Conservation (phyloP, 2,888 invertebrate species). For the Lycaena phlaeas region DNA sequence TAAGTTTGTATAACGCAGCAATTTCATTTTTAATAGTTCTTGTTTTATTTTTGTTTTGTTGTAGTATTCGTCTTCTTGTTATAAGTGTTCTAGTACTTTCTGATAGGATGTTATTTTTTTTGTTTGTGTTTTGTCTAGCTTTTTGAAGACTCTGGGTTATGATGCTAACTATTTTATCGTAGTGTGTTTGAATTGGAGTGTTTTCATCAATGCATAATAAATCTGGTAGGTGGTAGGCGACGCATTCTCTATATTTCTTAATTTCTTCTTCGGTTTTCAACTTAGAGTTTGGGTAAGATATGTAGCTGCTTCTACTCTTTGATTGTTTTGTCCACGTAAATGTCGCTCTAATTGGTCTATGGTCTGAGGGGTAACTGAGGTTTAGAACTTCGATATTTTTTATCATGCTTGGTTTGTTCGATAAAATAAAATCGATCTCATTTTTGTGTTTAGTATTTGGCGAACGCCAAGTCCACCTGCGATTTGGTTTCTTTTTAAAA, state of each 20-base stretch:
- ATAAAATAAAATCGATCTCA: not conserved
- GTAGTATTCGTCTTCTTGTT: not conserved
- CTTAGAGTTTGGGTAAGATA: too few relatives aligned
- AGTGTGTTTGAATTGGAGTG: not conserved
- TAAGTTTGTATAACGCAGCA: constrained; percentile 8
- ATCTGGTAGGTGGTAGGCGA: too few relatives aligned
- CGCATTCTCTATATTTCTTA: too few relatives aligned
- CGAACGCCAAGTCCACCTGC: not conserved
- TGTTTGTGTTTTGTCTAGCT: not conserved
- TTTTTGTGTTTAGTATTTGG: not conserved
- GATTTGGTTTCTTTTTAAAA: not conserved
- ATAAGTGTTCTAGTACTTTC: not conserved
- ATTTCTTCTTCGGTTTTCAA: too few relatives aligned
- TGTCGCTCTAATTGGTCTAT: not conserved
- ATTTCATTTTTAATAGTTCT: constrained; percentile 5
- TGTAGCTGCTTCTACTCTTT: too few relatives aligned
- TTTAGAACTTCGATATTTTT: not conserved
- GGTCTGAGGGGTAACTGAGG: not conserved
- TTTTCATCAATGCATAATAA: too few relatives aligned
- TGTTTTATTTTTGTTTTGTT: not conserved
- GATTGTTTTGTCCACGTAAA: too few relatives aligned
- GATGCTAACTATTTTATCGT: not conserved
- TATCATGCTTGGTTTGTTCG: not conserved
- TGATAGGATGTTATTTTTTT: not conserved
- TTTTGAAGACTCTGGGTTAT: not conserved